These are phyloP conservation scores for Stichopus chloronotus DNA, from an alignment of 35 echinoderm and acorn worm genomes.

Conservation along the genomic window DNA sequence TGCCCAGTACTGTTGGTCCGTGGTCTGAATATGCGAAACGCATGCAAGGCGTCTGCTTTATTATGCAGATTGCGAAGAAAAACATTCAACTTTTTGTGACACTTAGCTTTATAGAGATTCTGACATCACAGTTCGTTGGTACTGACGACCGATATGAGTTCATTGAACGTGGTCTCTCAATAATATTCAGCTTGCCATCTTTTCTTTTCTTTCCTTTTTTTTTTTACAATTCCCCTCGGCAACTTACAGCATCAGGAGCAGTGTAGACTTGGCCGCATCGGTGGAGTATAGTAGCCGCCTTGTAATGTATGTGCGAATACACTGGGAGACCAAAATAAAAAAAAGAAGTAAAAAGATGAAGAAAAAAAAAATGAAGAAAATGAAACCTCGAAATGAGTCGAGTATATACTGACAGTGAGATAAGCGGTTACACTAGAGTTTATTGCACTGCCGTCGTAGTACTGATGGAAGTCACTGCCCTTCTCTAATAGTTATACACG, in stretches of 20 bases:
- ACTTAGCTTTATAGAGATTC: no score
- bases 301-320: constrained; percentile 11
- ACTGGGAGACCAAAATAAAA: neutral
- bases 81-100: no score
- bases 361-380: no score
- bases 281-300: neutral
- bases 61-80: no score
- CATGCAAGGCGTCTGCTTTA: no score
- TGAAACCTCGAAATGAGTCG: no score
- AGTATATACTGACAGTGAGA: neutral
- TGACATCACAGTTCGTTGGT: no score
- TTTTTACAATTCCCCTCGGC: constrained; percentile 25
- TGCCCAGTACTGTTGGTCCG: no score
- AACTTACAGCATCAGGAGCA: constrained; percentile 1
- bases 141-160: neutral
- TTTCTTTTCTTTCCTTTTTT: neutral
- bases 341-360: no score
- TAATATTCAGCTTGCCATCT: neutral
- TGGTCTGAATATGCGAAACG: no score
- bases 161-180: constrained; percentile 29
- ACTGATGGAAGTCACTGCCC: constrained; percentile 35
- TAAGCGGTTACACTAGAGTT: constrained; percentile 2
- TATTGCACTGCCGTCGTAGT: constrained; percentile 36
- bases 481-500: neutral
- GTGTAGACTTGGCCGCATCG: neutral